Percentiles rank a stretch among this genome's conserved stretches.
Evolutionary conservation across 2,797 vertebrate species (phyloP).

Genomic region (Lates japonicus): DNA sequence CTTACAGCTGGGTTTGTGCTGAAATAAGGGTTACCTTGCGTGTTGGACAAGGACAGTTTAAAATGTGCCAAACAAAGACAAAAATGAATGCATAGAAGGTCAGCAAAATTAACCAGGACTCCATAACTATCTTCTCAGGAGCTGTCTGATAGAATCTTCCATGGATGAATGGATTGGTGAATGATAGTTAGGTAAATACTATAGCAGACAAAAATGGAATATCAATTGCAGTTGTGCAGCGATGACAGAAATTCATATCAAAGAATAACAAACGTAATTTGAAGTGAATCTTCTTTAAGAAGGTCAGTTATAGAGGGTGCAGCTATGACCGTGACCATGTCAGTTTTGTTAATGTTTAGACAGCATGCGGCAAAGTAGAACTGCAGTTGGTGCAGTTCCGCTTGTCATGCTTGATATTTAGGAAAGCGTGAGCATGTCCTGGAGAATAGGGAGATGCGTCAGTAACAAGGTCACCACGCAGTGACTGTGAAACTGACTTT

Average conservation of each 20-base stretch:
- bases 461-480: conserved; percentile 61
- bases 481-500: conserved; percentile 41
- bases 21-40: not conserved
- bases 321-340: conserved; percentile 38
- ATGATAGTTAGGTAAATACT: not conserved
- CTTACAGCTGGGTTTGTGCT: not conserved
- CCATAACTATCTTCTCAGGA: not conserved
- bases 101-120: not conserved
- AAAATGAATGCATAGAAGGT: not conserved
- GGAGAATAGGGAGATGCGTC: conserved; percentile 47
- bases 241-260: conserved; percentile 34
- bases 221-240: not conserved
- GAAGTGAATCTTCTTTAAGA: conserved; percentile 57
- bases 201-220: not conserved
- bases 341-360: conserved; percentile 65
- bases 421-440: conserved; percentile 52
- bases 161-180: not conserved
- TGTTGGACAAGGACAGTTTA: not conserved
- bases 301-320: conserved; percentile 47
- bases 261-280: conserved; percentile 44
- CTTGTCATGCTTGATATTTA: conserved; percentile 69
- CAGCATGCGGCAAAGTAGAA: conserved; percentile 53
- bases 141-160: not conserved
- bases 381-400: conserved; percentile 63
- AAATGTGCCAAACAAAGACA: not conserved